Conservation (phyloP, 2,888 invertebrate genomes). For the Desoria tigrina region DNA sequence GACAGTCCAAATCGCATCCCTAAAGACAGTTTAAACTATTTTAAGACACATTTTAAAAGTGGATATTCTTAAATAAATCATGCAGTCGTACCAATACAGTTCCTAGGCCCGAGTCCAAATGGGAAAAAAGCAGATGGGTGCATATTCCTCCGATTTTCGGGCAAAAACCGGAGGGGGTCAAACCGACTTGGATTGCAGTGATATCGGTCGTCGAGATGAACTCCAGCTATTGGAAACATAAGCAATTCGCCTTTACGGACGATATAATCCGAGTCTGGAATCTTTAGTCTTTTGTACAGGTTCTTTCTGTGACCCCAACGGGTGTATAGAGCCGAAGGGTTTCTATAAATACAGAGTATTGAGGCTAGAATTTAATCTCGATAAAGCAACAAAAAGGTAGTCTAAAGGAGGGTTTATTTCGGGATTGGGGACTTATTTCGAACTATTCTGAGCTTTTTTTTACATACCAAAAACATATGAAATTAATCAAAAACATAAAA, state of each 20-base stretch:
- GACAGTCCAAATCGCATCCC: slow-evolving; percentile 62
- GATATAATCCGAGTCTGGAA: slow-evolving; percentile 60
- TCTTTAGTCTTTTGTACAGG: slow-evolving; percentile 59
- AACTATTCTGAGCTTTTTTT: too few species aligned
- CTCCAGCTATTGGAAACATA: slow-evolving; percentile 62
- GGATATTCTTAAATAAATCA: too few species aligned
- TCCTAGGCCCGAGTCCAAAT: slow-evolving; percentile 14
- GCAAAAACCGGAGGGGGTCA: slow-evolving; percentile 64
- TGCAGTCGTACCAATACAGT: slow-evolving; percentile 2
- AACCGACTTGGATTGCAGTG: slow-evolving; percentile 64
- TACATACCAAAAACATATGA: too few species aligned
- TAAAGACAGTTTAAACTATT: neutral
- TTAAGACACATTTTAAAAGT: neutral
- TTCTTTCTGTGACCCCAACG: slow-evolving; percentile 56
- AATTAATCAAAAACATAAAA: too few species aligned
- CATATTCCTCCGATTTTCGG: slow-evolving; percentile 62
- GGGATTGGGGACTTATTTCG: too few species aligned
- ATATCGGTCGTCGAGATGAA: slow-evolving; percentile 64
- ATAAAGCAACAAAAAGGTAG: too few species aligned
- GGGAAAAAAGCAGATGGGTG: slow-evolving; percentile 61
- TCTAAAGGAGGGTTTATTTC: too few species aligned
- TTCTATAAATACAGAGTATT: slow-evolving; percentile 56
- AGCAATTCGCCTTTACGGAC: slow-evolving; percentile 62
- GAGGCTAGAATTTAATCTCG: too few species aligned
- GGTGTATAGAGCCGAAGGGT: slow-evolving; percentile 60